A percentile compares a stretch with the other conserved stretches of the same genome.
Evolutionary conservation across 2,888 invertebrate genomes (phyloP).

Genomic region (Stenichneumon culpator): DNA sequence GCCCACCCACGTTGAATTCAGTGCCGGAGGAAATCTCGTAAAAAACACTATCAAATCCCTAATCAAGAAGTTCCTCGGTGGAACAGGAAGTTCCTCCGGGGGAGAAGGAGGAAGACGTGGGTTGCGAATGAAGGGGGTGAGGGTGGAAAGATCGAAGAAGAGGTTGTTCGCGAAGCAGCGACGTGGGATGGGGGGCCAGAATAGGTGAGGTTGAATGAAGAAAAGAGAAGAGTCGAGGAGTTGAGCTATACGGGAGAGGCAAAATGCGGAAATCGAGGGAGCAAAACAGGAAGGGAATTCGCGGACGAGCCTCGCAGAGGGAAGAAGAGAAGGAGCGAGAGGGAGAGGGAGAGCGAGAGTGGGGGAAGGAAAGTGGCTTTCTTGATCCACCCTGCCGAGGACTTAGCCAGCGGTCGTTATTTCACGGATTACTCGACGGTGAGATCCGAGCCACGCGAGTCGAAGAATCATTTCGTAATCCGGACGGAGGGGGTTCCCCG

Average conservation of each 20-base stretch:
- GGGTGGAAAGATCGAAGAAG: constrained; percentile 59
- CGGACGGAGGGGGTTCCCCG: constrained; percentile 12
- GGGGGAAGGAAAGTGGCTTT: constrained; percentile 39
- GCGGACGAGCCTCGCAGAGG: constrained; percentile 20
- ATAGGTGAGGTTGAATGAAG: constrained; percentile 44
- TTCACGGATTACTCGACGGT: constrained; percentile 58
- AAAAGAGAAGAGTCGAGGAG: constrained; percentile 47
- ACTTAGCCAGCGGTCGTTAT: constrained; percentile 64
- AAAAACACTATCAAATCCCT: constrained; percentile 78
- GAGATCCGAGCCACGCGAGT: constrained; percentile 40
- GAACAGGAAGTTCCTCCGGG: constrained; percentile 72
- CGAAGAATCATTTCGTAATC: constrained; percentile 67
- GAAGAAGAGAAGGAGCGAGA: background rate
- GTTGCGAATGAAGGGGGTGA: constrained; percentile 12
- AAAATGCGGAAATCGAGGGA: constrained; percentile 68
- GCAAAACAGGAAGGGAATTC: constrained; percentile 60
- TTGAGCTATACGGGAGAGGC: constrained; percentile 40
- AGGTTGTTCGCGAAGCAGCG: constrained; percentile 60
- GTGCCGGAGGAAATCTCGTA: constrained; percentile 72
- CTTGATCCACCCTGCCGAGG: constrained; percentile 60
- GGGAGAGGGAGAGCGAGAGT: constrained; percentile 2
- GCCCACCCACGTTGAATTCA: constrained; percentile 69
- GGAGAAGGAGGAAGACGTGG: constrained; percentile 40
- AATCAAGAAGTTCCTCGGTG: constrained; percentile 78
- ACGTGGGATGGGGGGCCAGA: constrained; percentile 46